Conservation (phyloP, 2,113 vertebrate species). For the Salvelinus alpinus region DNA sequence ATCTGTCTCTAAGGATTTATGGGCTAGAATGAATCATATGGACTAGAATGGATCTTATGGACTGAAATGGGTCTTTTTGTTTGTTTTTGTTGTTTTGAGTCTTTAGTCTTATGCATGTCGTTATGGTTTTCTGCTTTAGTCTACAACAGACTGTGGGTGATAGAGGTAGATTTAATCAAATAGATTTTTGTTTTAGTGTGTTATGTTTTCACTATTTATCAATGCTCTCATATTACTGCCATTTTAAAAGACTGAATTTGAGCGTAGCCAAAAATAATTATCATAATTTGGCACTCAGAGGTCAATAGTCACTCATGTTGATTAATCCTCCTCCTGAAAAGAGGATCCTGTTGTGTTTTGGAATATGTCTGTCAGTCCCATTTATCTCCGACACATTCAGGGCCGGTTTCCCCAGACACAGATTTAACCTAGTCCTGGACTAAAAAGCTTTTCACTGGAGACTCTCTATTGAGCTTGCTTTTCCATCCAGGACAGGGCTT, state of each 20-base stretch:
- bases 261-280: background rate
- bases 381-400: background rate
- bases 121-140: background rate
- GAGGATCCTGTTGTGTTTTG: background rate
- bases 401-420: too few species aligned
- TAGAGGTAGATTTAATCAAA: background rate
- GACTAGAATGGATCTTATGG: background rate
- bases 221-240: background rate
- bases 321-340: background rate
- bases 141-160: background rate
- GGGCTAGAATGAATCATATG: background rate
- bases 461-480: too few species aligned
- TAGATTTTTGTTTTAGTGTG: background rate
- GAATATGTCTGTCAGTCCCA: constrained; percentile 6
- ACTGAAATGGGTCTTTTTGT: background rate
- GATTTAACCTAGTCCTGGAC: too few species aligned
- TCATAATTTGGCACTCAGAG: background rate
- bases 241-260: background rate
- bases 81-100: background rate
- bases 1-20: constrained; percentile 19
- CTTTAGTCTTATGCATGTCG: background rate
- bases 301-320: background rate
- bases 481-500: too few species aligned
- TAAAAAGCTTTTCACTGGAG: too few species aligned
- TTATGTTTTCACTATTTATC: background rate